phyloP scores from a whole-genome alignment of 2,797 vertebrate species.

The Natrix natrix region DNA sequence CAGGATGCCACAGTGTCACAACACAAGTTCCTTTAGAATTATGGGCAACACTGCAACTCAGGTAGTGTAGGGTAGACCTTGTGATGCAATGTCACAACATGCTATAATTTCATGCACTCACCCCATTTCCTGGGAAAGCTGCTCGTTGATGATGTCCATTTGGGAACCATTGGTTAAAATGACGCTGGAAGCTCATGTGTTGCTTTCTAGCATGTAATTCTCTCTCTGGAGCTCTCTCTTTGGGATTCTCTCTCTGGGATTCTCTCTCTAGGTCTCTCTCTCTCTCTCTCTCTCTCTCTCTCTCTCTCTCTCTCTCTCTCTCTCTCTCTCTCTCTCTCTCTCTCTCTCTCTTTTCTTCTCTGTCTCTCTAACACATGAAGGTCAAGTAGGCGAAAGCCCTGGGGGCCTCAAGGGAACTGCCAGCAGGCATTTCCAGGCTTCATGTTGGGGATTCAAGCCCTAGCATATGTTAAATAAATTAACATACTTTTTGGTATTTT shows the following conservation, averaged over 20 bases:
- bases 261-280: too few species aligned
- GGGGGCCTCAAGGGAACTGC: not conserved
- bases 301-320: accelerated
- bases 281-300: too few species aligned
- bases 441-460: not conserved
- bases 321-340: accelerated
- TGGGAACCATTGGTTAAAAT: not conserved
- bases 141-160: not conserved
- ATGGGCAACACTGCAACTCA: not conserved
- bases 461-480: not conserved
- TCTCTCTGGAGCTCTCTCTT: not conserved
- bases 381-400: not conserved
- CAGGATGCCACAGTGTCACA: not conserved
- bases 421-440: not conserved
- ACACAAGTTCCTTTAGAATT: not conserved
- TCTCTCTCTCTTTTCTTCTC: too few species aligned
- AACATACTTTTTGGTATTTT: not conserved
- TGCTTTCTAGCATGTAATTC: not conserved
- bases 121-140: not conserved
- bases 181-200: not conserved
- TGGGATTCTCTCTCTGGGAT: not conserved
- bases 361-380: not conserved
- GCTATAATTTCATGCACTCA: not conserved
- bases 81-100: not conserved
- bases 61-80: not conserved